A percentile compares a stretch with the other conserved stretches of the same genome.
These are phyloP conservation scores for Nymphalis io DNA, from an alignment of 1,140 invertebrate genomes.

Conservation along the genomic window DNA sequence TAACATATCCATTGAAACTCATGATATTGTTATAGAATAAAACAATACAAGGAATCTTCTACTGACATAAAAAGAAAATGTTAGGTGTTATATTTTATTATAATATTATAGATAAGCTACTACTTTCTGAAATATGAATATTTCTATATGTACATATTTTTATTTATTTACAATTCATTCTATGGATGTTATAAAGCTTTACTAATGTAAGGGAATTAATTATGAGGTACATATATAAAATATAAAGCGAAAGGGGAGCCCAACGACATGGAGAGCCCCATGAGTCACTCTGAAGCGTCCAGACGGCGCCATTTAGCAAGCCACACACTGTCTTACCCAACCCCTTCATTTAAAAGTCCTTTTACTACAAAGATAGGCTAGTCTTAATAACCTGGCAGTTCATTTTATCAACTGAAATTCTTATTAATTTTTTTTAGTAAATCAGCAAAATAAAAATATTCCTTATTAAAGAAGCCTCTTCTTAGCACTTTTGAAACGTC, in stretches of 20 bases:
- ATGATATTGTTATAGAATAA: too few species aligned
- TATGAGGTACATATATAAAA: slow-evolving; percentile 59
- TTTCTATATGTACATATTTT: background rate
- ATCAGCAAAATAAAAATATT: too few species aligned
- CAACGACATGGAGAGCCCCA: slow-evolving; percentile 58
- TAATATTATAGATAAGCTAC: too few species aligned
- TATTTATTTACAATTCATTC: background rate
- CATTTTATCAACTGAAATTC: background rate
- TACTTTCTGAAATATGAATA: too few species aligned
- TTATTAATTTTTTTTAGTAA: too few species aligned
- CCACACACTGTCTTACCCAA: slow-evolving; percentile 62
- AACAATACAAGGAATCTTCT: too few species aligned
- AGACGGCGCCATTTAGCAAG: slow-evolving; percentile 64
- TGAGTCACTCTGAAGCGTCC: slow-evolving; percentile 65
- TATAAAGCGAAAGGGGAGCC: slow-evolving; percentile 59
- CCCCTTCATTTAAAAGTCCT: slow-evolving; percentile 42
- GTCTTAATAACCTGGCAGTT: slow-evolving; percentile 2
- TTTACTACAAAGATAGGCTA: slow-evolving; percentile 7
- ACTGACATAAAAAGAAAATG: too few species aligned
- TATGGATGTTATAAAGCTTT: slow-evolving; percentile 15
- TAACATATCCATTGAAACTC: too few species aligned
- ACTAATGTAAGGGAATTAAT: slow-evolving; percentile 52
- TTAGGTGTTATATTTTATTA: too few species aligned
- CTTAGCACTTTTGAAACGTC: too few species aligned
- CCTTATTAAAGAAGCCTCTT: too few species aligned